Percentiles rank a stretch among this genome's conserved stretches.
These are phyloP conservation scores for Todiramphus chloris DNA, from an alignment of 2,113 vertebrate genomes.

Conservation along the genomic window DNA sequence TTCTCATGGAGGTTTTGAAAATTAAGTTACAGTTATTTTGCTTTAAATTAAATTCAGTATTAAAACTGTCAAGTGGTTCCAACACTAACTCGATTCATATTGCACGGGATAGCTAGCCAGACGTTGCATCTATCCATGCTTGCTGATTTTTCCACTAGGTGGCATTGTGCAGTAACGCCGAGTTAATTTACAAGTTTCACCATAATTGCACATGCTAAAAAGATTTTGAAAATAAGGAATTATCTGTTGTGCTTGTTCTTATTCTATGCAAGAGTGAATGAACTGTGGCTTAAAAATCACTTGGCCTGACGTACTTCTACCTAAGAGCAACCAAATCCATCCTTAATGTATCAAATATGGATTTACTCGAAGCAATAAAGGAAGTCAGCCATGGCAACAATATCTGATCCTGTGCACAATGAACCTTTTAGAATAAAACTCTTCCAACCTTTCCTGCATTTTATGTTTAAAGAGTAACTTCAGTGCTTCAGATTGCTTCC, in stretches of 20 bases:
- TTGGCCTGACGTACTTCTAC: conserved; percentile 4
- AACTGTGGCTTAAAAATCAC: not conserved
- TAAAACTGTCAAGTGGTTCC: not conserved
- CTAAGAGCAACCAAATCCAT: not conserved
- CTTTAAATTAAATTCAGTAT: not conserved
- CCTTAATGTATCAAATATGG: conserved; percentile 48
- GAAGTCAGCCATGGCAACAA: conserved; percentile 35
- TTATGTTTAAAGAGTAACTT: not conserved
- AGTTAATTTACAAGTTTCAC: not conserved
- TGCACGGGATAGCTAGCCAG: not conserved
- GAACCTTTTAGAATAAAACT: not conserved
- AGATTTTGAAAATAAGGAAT: not conserved
- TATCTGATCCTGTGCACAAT: conserved; percentile 25
- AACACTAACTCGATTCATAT: not conserved
- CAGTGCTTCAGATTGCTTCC: not conserved
- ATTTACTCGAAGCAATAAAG: conserved; percentile 52
- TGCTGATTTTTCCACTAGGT: conserved; percentile 64
- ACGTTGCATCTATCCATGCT: not conserved
- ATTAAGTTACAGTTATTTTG: not conserved
- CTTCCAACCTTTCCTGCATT: not conserved
- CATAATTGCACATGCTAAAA: not conserved
- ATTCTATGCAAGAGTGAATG: not conserved
- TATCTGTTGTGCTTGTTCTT: not conserved
- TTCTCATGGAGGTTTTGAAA: not conserved
- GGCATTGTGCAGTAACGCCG: conserved; percentile 48